Evolutionary conservation across 2,888 invertebrate species (phyloP), one percentile per base, ranked within the genome.

Genomic region (Ditylenchus weischeri): DNA sequence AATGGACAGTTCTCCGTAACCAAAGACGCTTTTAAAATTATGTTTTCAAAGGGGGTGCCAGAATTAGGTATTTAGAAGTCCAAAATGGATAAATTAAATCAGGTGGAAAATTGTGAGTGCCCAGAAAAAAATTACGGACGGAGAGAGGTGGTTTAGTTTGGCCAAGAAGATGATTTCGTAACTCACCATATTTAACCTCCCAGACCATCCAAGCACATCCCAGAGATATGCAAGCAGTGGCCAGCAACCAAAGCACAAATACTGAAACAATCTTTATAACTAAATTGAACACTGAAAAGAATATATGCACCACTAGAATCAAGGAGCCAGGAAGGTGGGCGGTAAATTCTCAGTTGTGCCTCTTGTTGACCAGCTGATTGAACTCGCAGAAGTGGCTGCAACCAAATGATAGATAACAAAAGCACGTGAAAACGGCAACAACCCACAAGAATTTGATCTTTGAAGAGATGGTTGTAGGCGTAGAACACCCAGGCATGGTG

Each of bases 191-290:
- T 43, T 43, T 43, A 2, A 43, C 8, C 43, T 43, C 43, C 43
- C 21, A 36, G 23, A 65, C 48, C 15, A 77, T 75, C 77, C 77
- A 78, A 10, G 73, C 11, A 8, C 77, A 75, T 58, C 81, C 81
- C n/a, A 75, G 72, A 13, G 71, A 23, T 18, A 81, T 76, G 65
- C 76, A 78, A n/a, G 67, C 69, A 64, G 77, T 72, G n/a, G 81
- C 77, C n/a, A 81, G 68, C n/a, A 75, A 1, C 73, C 78, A 76
- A 2, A 81, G 76, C 57, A 79, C 63, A 18, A 77, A 21, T 63
- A 80, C 72, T 43, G 8, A 43, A 13, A 43, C 43, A 43, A 8
- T 13, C n/a, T 43, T 43, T 43, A 15, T 43, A 43, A 43, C 3
- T 2, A 43, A 43, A 43, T 43, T 43, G 15, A 43, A 13, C 8